These are phyloP conservation scores for Artibeus jamaicensis DNA, from an alignment of 2,797 vertebrate species.

Conservation along the genomic window DNA sequence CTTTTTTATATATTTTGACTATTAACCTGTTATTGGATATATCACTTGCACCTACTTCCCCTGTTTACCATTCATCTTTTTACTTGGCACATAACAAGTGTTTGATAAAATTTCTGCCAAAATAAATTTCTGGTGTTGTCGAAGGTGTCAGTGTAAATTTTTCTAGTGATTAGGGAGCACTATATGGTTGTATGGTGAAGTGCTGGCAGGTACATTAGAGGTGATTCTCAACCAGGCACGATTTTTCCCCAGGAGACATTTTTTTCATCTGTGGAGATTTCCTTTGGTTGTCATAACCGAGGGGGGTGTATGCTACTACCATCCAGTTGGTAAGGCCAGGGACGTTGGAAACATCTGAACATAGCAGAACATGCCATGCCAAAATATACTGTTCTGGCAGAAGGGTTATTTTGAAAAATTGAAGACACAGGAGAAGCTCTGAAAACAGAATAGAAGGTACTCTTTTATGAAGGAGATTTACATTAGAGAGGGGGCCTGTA, in stretches of 20 bases:
- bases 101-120: slow-evolving; percentile 13
- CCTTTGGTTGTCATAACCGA: neutral
- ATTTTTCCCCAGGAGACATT: neutral
- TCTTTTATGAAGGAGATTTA: neutral
- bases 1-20: neutral
- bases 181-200: neutral
- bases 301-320: neutral
- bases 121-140: neutral
- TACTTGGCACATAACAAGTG: neutral
- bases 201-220: neutral
- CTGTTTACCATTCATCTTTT: neutral
- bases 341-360: neutral
- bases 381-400: neutral
- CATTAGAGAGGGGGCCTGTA: neutral
- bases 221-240: neutral
- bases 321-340: neutral
- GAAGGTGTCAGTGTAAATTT: neutral
- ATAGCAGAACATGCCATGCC: neutral
- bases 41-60: neutral
- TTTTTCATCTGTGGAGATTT: neutral
- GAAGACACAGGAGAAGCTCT: neutral
- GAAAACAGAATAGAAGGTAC: neutral
- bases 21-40: neutral
- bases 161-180: neutral
- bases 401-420: neutral